Percentiles rank a stretch among this genome's conserved stretches.
Conservation (phyloP, 2,888 invertebrate genomes). For the Drosophila kambysellisi region DNA sequence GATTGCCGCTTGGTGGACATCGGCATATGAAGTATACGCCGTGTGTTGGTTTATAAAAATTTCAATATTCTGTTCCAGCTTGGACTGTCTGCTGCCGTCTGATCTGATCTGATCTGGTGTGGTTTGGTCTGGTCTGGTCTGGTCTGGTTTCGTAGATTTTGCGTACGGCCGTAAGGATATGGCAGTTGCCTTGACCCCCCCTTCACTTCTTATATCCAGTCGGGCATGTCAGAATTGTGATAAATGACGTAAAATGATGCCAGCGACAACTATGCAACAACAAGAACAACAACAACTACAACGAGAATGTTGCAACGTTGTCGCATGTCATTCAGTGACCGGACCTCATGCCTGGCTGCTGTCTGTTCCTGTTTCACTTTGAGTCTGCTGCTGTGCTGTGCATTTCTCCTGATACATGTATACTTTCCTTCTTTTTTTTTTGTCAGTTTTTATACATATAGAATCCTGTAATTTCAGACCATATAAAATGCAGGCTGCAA, state of each 20-base stretch:
- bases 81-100: conserved; percentile 6
- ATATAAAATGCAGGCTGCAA: conserved; percentile 79
- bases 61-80: conserved; percentile 42
- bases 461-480: conserved; percentile 69
- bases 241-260: conserved; percentile 80
- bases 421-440: conserved; percentile 1
- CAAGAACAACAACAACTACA: conserved; percentile 13
- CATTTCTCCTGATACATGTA: conserved; percentile 33
- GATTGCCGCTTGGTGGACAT: conserved; percentile 57
- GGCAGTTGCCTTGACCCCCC: conserved; percentile 16
- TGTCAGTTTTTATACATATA: conserved; percentile 18
- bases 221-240: conserved; percentile 78
- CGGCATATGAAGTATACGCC: conserved; percentile 44
- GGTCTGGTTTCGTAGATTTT: conserved; percentile 17
- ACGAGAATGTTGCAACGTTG: conserved; percentile 47
- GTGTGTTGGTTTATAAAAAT: conserved; percentile 61
- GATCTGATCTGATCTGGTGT: not conserved
- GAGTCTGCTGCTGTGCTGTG: conserved; percentile 8
- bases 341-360: conserved; percentile 22
- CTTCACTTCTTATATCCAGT: conserved; percentile 36
- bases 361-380: conserved; percentile 26
- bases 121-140: not conserved
- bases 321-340: conserved; percentile 61
- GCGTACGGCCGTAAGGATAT: conserved; percentile 15
- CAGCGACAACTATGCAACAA: conserved; percentile 70